Evolutionary conservation across 2,113 vertebrate species (phyloP), one percentile per base, ranked within the genome.

Genomic region (Manacus vitellinus): DNA sequence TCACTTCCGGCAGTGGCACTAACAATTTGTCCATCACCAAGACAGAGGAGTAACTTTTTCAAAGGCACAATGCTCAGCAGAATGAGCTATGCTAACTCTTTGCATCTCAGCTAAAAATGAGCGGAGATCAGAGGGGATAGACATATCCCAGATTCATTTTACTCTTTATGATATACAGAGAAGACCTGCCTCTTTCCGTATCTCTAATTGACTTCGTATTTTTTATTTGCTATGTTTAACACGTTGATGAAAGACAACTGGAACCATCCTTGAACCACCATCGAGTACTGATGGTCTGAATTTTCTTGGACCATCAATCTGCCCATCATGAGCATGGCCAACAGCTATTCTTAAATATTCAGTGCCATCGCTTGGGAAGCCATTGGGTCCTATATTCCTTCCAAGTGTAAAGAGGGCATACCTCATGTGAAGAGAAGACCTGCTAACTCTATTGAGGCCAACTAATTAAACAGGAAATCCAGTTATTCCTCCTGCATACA

Each of bases 281-380:
- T 1, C 31, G 17, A 85, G 44, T 33, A 24, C 0, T 6, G 37
- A 44, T 6, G 33, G 41, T 23, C 33, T 43, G 14, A 49, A 58
- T 44, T 43, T 58, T 27, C 41, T 10, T 15, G 35, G 59, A 51
- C 12, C 61, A 71, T 17, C 0, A 1, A 27, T 82, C 66, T 68
- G 24, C 35, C 33, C 2, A 2, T 35, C 51, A 35, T 0, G 0
- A 31, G 15, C 8, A 1, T 6, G 14, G 37, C 28, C 46, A 47
- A 46, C 47, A 91, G 33, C 20, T 55, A 3, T 4, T 65, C 72
- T 54, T 63, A 74, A 71, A 68, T 14, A 33, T 62, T 71, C 63
- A 27, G 27, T 4, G 35, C 8, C 62, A 30, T 8, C 1, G 0
- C 51, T 61, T 59, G 24, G 52, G 81, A 81, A 87, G 35, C 8